These are phyloP conservation scores for Koerneria pararmatus DNA, from an alignment of 2,888 invertebrate genomes.

Conservation along the genomic window DNA sequence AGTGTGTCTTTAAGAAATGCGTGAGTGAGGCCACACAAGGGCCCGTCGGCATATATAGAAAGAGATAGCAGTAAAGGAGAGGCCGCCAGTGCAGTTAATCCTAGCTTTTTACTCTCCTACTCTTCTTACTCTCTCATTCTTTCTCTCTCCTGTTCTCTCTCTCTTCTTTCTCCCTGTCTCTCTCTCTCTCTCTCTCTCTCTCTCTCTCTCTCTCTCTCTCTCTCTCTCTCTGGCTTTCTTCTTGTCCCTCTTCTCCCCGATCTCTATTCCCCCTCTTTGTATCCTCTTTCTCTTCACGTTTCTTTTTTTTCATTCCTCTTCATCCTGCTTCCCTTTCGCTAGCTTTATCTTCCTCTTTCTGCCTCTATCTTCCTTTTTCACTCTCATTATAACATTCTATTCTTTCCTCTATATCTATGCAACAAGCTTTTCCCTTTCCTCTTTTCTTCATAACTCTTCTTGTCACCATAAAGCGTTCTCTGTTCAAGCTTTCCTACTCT, in stretches of 20 bases:
- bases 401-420: conserved; percentile 2
- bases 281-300: too few relatives aligned
- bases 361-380: not conserved
- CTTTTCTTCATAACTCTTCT: too few relatives aligned
- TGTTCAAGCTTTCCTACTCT: too few relatives aligned
- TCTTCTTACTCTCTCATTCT: too few relatives aligned
- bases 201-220: not conserved
- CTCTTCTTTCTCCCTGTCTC: not conserved
- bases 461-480: too few relatives aligned
- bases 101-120: too few relatives aligned
- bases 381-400: not conserved
- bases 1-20: too few relatives aligned
- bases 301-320: not conserved
- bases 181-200: not conserved
- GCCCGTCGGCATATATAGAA: too few relatives aligned
- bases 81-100: too few relatives aligned
- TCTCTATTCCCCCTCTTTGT: not conserved
- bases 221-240: not conserved
- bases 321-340: not conserved
- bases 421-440: not conserved
- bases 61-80: too few relatives aligned
- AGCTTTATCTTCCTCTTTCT: not conserved
- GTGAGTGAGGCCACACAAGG: too few relatives aligned
- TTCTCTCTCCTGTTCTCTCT: too few relatives aligned
- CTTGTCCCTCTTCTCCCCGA: not conserved